Evolutionary conservation across 2,888 invertebrate species (phyloP).

Genomic region (Dicyrtoma fusca): DNA sequence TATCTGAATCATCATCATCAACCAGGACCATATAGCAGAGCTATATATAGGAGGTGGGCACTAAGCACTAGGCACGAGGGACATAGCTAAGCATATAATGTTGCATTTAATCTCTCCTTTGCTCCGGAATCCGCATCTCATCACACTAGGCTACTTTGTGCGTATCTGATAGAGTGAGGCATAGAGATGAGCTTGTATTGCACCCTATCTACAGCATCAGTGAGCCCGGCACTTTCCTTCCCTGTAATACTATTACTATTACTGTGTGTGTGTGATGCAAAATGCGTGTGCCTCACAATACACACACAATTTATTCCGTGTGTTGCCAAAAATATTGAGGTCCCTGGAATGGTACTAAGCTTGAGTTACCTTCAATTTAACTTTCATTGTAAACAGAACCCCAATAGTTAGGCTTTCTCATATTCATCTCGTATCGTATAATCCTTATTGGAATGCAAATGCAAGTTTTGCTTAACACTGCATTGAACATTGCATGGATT

Average conservation of each 20-base stretch:
- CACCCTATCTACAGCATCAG: constrained; percentile 12
- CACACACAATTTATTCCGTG: neutral
- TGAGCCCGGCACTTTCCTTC: constrained; percentile 20
- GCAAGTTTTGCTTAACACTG: too few relatives aligned
- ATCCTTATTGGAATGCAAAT: too few relatives aligned
- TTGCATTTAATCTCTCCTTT: too few relatives aligned
- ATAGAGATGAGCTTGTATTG: constrained; percentile 25
- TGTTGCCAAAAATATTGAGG: too few relatives aligned
- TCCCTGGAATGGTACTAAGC: too few relatives aligned
- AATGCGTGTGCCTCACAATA: constrained; percentile 31
- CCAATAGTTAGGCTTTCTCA: too few relatives aligned
- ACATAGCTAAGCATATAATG: neutral
- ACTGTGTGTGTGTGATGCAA: constrained; percentile 6
- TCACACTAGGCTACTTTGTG: neutral
- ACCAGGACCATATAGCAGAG: neutral
- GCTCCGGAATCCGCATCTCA: constrained; percentile 2
- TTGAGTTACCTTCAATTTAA: too few relatives aligned
- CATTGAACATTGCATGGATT: too few relatives aligned
- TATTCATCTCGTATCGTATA: too few relatives aligned
- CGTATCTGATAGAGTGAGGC: constrained; percentile 18
- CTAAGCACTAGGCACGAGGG: too few relatives aligned
- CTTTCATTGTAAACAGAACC: too few relatives aligned
- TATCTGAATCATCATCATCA: neutral
- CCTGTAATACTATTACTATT: constrained; percentile 2
- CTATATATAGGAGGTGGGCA: too few relatives aligned